Conservation (phyloP, 1,140 invertebrate genomes). For the Xylocopa sonorina region DNA sequence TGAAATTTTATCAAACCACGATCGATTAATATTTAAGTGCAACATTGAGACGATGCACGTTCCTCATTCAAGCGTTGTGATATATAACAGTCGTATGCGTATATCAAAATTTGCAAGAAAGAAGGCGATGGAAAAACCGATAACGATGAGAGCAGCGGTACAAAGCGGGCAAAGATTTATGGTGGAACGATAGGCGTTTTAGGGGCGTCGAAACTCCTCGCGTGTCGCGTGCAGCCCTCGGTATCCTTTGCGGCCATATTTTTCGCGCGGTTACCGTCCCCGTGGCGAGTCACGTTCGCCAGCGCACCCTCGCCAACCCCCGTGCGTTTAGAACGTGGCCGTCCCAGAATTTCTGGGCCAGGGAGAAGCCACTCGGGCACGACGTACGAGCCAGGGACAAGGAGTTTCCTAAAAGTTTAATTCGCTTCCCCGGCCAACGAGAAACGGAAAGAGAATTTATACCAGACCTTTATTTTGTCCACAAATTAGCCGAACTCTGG, state of each 20-base stretch:
- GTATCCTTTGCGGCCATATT: not conserved
- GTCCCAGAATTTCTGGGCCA: conserved; percentile 13
- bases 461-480: not conserved
- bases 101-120: conserved; percentile 19
- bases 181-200: conserved; percentile 23
- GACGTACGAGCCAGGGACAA: conserved; percentile 5
- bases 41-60: conserved; percentile 7
- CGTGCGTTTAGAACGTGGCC: not conserved
- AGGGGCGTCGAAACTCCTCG: not conserved
- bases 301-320: not conserved
- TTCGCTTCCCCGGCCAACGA: conserved; percentile 21
- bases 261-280: not conserved
- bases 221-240: not conserved
- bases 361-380: not conserved
- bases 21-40: no score
- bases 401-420: conserved; percentile 46
- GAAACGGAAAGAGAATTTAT: conserved; percentile 18
- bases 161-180: conserved; percentile 39
- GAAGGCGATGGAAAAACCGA: conserved; percentile 17
- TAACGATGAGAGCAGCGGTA: not conserved
- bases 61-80: conserved; percentile 10
- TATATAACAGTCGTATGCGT: not conserved
- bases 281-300: not conserved
- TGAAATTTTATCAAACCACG: no score
- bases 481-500: not conserved